Percentiles rank a stretch among this genome's conserved stretches.
Conservation (phyloP, 2,113 vertebrate genomes). For the Elaphurus davidianus region DNA sequence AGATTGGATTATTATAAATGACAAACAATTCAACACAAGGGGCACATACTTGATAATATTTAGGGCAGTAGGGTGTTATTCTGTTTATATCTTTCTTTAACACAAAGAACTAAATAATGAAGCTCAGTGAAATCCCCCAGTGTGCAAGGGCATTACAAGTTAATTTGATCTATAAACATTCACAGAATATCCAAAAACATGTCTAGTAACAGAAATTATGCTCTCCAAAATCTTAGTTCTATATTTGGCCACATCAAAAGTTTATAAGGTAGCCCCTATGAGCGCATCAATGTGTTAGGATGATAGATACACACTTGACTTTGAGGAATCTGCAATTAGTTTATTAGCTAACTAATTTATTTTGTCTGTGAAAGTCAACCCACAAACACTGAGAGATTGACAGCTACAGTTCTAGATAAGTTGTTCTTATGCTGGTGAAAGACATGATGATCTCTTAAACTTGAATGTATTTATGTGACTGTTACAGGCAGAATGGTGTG, state of each 20-base stretch:
- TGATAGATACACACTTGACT: not conserved
- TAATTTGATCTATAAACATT: conserved; percentile 23
- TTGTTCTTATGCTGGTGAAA: not conserved
- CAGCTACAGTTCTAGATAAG: not conserved
- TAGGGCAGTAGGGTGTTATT: not conserved
- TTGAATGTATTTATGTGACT: not conserved
- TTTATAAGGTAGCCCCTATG: not conserved
- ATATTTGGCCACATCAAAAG: not conserved
- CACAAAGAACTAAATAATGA: conserved; percentile 37
- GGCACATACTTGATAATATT: not conserved
- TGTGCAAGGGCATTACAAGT: not conserved
- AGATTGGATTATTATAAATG: conserved; percentile 29
- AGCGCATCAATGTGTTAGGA: not conserved
- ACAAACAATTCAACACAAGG: conserved; percentile 18
- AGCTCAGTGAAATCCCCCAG: not conserved
- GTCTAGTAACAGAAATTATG: not conserved
- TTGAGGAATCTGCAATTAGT: not conserved
- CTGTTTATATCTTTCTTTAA: conserved; percentile 38
- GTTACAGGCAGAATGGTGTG: fast-evolving
- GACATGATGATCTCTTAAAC: not conserved
- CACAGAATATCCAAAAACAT: not conserved
- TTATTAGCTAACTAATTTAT: not conserved
- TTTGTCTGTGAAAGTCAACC: not conserved
- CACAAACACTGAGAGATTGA: not conserved
- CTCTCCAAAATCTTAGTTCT: not conserved